Conservation (phyloP, 2,797 vertebrate genomes). For the Pipistrellus nathusii region DNA sequence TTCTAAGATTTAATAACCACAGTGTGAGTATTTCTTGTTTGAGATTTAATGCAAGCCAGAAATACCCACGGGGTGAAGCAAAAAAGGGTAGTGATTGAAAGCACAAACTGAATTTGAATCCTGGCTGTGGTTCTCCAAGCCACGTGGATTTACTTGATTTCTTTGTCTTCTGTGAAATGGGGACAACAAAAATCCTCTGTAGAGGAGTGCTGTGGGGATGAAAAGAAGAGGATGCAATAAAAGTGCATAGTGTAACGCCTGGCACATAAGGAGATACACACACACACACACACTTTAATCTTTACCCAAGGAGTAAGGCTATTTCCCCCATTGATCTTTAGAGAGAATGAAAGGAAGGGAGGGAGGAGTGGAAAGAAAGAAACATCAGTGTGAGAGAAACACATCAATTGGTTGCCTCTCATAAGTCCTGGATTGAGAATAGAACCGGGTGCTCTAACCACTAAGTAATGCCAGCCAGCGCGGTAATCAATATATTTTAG, state of each 20-base stretch:
- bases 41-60: constrained; percentile 42
- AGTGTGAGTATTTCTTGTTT: constrained; percentile 43
- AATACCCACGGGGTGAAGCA: background rate
- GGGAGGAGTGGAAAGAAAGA: too few relatives aligned
- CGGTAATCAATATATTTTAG: background rate
- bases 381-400: too few relatives aligned
- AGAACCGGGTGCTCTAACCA: too few relatives aligned
- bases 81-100: background rate
- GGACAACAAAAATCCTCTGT: background rate
- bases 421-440: too few relatives aligned
- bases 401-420: too few relatives aligned
- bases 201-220: background rate
- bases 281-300: too few relatives aligned
- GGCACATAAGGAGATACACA: background rate
- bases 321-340: too few relatives aligned
- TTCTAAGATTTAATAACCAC: constrained; percentile 54
- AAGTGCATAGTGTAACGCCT: background rate
- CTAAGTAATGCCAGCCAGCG: too few relatives aligned
- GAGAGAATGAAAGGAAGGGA: too few relatives aligned
- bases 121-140: background rate
- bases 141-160: background rate
- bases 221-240: background rate
- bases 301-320: too few relatives aligned
- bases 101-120: background rate
- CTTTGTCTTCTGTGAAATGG: background rate